Evolutionary conservation across 2,888 invertebrate species (phyloP), one percentile per base, ranked within the genome.

Genomic region (Rhamnusium bicolor): DNA sequence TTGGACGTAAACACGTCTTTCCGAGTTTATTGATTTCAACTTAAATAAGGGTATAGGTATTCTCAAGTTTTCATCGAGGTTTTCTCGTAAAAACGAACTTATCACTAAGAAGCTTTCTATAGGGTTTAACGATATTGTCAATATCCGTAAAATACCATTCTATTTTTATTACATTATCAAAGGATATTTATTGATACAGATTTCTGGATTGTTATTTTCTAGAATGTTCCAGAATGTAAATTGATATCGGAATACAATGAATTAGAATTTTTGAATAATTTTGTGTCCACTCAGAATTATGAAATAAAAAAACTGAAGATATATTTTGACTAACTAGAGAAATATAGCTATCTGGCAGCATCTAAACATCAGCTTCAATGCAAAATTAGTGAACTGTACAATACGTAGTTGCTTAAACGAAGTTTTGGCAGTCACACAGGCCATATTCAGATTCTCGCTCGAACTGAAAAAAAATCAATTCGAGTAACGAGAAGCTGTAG

Each of bases 111-210:
- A 18, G 58, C n/a, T 18, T 32, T 32, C 12, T 32, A 32, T 24
- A 16, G 32, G 32, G 10, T 32, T 19, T 2, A 29, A 32, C 19
- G 29, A 32, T 58, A 32, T 16, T 16, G 58, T 16, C 32, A 32
- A 58, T 58, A 32, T 32, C 40, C n/a, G 4, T 40, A 40, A 40
- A 32, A 40, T 1, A 58, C 29, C 16, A 32, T 58, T 58, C 58
- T 32, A 32, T 32, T 29, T 56, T 32, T 58, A 32, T 56, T 58
- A 58, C 58, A 14, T 32, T 56, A n/a, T n/a, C n/a, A 40, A 2
- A 40, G 24, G 5, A n/a, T 14, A 27, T n/a, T 58, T 29, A 58
- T 32, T 10, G 32, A 18, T 58, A 56, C 14, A 32, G 32, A 32
- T 32, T 32, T 58, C 18, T n/a, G 10, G 19, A 32, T 12, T 19